phyloP scores from a whole-genome alignment of 2,888 invertebrate species.

The Tetramorium bicarinatum region DNA sequence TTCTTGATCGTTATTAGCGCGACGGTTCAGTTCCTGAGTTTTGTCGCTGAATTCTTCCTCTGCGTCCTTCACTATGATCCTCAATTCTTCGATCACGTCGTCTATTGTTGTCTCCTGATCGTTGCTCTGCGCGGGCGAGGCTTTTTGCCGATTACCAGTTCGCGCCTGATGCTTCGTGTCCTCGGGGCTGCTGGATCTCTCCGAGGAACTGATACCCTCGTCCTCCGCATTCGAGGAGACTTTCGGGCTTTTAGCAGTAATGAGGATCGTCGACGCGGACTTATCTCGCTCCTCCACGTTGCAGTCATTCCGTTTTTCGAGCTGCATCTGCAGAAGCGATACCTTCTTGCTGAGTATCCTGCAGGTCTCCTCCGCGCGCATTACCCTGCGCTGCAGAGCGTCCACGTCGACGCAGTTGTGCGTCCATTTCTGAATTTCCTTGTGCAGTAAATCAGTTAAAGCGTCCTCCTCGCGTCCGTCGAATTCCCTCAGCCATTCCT shows the following conservation, averaged over 20 bases:
- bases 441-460: constrained; percentile 83
- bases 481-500: constrained; percentile 83
- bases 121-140: constrained; percentile 86
- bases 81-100: constrained; percentile 94
- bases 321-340: constrained; percentile 80
- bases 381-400: constrained; percentile 90
- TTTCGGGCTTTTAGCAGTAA: constrained; percentile 70
- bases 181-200: constrained; percentile 92
- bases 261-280: constrained; percentile 87
- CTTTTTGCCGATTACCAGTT: constrained; percentile 54
- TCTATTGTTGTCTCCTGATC: constrained; percentile 94
- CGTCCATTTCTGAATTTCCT: constrained; percentile 92
- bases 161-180: constrained; percentile 83
- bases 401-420: constrained; percentile 93
- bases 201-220: constrained; percentile 95
- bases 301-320: constrained; percentile 81
- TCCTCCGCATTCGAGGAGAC: constrained; percentile 93
- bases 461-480: constrained; percentile 81
- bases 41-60: constrained; percentile 88
- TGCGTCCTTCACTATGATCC: constrained; percentile 94
- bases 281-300: constrained; percentile 75
- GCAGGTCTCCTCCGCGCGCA: constrained; percentile 89
- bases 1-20: constrained; percentile 32
- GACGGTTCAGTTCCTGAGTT: constrained; percentile 79
- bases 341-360: constrained; percentile 83